Base-by-base conservation (phyloP, 2,888 invertebrate species). In the Microplitis deprimator region DNA sequence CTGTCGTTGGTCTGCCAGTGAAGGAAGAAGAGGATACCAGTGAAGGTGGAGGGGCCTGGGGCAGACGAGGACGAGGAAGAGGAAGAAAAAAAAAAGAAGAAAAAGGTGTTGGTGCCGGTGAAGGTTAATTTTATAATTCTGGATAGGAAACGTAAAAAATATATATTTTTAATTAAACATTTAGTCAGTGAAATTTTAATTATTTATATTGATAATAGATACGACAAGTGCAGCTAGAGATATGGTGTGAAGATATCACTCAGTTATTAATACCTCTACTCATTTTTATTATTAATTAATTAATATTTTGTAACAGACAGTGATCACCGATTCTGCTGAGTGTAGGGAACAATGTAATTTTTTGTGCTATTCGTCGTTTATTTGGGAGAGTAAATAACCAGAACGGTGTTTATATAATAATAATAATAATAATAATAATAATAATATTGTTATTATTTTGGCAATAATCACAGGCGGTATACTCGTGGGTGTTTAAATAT, bases 1-100 rank as follows among this genome's bases (percentile, higher is more conserved):
- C 73, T 80, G 77, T 79, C 79, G 67, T 82, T 78, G 78, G 74
- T 50, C 50, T 83, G 79, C 80, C 80, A 81, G 77, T 78, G 79
- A 81, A 82, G 80, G 76, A 80, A 73, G 73, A 62, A 77, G 80
- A 80, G 79, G 73, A 73, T 50, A 29, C 29, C 29, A 80, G 79
- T 75, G 78, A 75, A 61, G 61, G 76, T 71, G 74, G 72, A 64
- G 79, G 79, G 61, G 77, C 60, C 29, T 74, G 64, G 38, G 64
- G 70, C 62, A 64, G 68, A 41, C 50, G 76, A 73, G 70, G 70
- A 68, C 64, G 64, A 69, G 79, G 77, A 65, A 78, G 68, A 77
- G 78, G 76, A 78, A 62, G 81, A 73, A 73, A 73, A 76, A 68
- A 41, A 38, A 75, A 72, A 41, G 75, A 61, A 76, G 60, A 67